Conservation (phyloP, 2,888 invertebrate genomes). For the Camponotus fellah region DNA sequence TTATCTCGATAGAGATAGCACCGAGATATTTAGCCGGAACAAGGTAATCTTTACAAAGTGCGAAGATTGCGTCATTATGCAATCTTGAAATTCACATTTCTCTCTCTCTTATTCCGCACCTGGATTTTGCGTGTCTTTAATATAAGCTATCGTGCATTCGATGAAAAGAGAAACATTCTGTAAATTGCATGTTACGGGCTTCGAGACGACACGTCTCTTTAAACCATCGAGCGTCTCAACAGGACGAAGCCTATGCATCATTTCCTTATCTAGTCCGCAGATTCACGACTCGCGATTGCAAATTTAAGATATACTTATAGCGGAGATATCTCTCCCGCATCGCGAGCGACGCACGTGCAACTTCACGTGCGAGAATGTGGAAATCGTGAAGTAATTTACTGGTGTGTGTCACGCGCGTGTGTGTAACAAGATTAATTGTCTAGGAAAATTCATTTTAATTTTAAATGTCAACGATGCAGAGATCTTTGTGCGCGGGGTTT, state of each 20-base stretch:
- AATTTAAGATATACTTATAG: conserved; percentile 64
- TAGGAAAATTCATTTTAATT: conserved; percentile 15
- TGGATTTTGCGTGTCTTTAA: conserved; percentile 28
- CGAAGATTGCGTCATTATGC: neutral
- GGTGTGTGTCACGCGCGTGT: neutral
- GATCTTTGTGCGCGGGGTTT: neutral
- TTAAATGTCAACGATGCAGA: conserved; percentile 8
- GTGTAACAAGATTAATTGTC: conserved; percentile 24
- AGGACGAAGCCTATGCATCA: conserved; percentile 76
- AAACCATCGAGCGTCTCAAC: conserved; percentile 60
- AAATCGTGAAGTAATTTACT: conserved; percentile 31
- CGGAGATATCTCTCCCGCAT: conserved; percentile 43
- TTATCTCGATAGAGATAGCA: neutral
- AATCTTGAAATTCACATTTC: neutral
- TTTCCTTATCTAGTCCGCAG: conserved; percentile 78
- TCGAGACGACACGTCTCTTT: conserved; percentile 57
- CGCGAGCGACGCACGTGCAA: conserved; percentile 48
- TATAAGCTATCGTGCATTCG: conserved; percentile 13
- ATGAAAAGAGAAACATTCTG: conserved; percentile 33
- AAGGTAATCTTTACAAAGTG: conserved; percentile 14
- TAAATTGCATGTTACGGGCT: conserved; percentile 66
- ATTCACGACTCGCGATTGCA: conserved; percentile 79
- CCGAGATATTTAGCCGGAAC: neutral
- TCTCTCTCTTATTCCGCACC: neutral
- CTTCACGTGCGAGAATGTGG: conserved; percentile 44